Conservation (phyloP, 2,888 invertebrate species). For the Strigamia crassipes region DNA sequence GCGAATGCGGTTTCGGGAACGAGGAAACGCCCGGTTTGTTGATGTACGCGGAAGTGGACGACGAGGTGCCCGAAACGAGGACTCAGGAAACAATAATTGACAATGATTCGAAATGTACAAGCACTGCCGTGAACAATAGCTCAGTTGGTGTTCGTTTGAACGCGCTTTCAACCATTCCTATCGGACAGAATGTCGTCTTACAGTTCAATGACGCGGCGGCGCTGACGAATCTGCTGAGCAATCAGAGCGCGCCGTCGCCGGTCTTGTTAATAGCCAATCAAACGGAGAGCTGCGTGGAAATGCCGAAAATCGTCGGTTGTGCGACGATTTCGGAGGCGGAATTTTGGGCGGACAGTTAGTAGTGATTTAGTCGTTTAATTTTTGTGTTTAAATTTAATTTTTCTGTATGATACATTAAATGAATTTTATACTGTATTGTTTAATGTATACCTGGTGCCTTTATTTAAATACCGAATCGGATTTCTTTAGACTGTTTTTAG, state of each 20-base stretch:
- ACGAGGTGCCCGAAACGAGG: background rate
- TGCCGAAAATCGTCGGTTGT: constrained; percentile 14
- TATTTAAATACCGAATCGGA: background rate
- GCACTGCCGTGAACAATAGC: background rate
- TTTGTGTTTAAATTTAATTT: background rate
- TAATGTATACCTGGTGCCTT: background rate
- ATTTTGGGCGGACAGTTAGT: background rate
- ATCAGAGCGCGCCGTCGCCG: background rate
- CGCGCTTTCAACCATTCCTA: background rate
- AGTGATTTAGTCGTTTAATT: background rate
- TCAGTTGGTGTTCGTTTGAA: background rate
- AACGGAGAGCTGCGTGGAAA: background rate
- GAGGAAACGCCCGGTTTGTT: background rate
- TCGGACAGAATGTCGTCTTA: background rate
- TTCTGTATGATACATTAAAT: background rate
- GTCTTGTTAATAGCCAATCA: background rate
- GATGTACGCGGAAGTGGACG: constrained; percentile 13
- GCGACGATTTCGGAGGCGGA: constrained; percentile 1
- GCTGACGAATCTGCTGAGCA: background rate
- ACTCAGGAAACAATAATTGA: background rate
- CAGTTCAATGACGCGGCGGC: constrained; percentile 19
- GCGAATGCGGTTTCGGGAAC: background rate
- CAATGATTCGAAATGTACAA: background rate
- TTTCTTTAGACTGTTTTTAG: background rate
- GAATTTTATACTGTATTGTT: background rate